Evolutionary conservation across 2,888 invertebrate species (phyloP), one percentile per base, ranked within the genome.

Genomic region (Nomada flava): DNA sequence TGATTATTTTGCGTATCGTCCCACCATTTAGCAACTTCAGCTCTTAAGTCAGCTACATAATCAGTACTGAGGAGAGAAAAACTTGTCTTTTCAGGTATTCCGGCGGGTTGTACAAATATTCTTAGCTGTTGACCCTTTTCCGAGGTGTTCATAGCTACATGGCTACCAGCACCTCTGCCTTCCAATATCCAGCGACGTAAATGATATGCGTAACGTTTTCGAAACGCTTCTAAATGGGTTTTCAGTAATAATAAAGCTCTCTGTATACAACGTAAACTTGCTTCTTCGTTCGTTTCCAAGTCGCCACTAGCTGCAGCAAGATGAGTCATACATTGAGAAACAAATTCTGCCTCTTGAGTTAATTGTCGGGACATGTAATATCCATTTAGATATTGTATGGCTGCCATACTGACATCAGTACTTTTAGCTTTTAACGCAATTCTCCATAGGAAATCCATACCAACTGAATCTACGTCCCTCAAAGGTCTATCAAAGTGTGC

Each of bases 1-100:
- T 91, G 91, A 74, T 88, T 90, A 71, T 92, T 92, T 77, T 94
- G 94, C 2, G 94, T 92, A 42, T 93, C 93, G 83, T 98, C 98
- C 97, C 98, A 98, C 98, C 98, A 98, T 86, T 97, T 97, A n/a
- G 98, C 97, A 74, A 98, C 98, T 95, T 98, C 98, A 0, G 98
- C 98, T 83, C 98, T 95, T 71, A 99, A 94, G 93, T 98, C 98
- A 4, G 98, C 98, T 42, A 99, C 97, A 84, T 97, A 96, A 94
- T 98, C 98, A n/a, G 97, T 96, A 59, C 96, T 97, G 86, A 97
- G 95, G 94, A 99, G 95, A 87, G 97, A 96, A 18, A 99, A 94
- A 26, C 96, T 95, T 26, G 97, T 97, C 91, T 98, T 96, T 83
- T 98, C 98, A 0, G 97, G 96, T 55, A 98, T 96, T 23, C 98